A percentile compares a stretch with the other conserved stretches of the same genome.
Evolutionary conservation across 2,888 invertebrate species (phyloP).

Genomic region (Hypsopygia costalis): DNA sequence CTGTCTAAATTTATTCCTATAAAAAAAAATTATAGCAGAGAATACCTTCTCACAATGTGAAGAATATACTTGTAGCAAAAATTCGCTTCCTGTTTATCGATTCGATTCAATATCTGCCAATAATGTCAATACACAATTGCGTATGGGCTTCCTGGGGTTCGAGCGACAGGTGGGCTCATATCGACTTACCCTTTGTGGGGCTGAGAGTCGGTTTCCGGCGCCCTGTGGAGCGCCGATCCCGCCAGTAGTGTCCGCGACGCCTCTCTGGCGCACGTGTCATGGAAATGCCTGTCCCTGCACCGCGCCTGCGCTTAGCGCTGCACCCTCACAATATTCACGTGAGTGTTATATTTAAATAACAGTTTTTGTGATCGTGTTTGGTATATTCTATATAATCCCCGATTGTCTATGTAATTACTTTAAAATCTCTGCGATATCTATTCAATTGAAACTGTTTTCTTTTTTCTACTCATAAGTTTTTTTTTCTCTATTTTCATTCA

Average conservation of each 20-base stretch:
- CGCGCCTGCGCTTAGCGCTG: conserved; percentile 61
- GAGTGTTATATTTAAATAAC: conserved; percentile 29
- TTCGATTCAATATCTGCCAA: background rate
- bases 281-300: conserved; percentile 58
- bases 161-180: conserved; percentile 38
- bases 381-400: no score
- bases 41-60: background rate
- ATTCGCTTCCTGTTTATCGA: background rate
- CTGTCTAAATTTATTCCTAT: no score
- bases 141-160: conserved; percentile 14
- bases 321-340: conserved; percentile 73
- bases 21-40: no score
- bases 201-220: conserved; percentile 31
- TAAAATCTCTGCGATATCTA: no score
- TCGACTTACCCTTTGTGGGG: conserved; percentile 41
- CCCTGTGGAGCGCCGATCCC: conserved; percentile 6
- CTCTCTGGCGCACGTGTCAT: conserved; percentile 44
- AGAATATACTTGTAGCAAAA: background rate
- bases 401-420: no score
- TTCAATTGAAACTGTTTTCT: no score
- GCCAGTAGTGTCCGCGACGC: conserved; percentile 26
- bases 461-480: no score
- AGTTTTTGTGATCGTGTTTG: background rate
- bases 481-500: no score
- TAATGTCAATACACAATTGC: conserved; percentile 6